Evolutionary conservation across 2,888 invertebrate species (phyloP).

Genomic region (Flabesymbios commensalis): DNA sequence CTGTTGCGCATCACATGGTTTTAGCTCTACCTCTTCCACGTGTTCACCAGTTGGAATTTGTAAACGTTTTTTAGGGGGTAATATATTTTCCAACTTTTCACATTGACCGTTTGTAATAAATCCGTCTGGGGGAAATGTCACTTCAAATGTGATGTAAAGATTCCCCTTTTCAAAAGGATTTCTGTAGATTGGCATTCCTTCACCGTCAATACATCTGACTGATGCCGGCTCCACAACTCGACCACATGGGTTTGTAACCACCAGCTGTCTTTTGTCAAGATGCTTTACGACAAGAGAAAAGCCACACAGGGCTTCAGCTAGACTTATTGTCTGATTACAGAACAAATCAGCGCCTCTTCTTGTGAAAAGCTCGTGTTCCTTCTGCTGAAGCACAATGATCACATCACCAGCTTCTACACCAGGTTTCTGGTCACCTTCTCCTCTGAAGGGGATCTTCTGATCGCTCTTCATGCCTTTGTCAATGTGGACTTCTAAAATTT

Average conservation of each 20-base stretch:
- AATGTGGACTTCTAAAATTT: constrained; percentile 83
- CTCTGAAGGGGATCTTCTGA: constrained; percentile 82
- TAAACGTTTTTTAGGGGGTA: constrained; percentile 75
- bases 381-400: constrained; percentile 81
- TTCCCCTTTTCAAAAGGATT: constrained; percentile 86
- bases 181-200: constrained; percentile 88
- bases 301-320: constrained; percentile 91
- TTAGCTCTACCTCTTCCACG: constrained; percentile 83
- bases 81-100: constrained; percentile 72
- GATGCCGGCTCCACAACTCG: constrained; percentile 78
- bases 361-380: constrained; percentile 78
- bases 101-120: constrained; percentile 72
- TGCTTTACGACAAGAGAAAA: constrained; percentile 83
- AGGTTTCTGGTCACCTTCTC: constrained; percentile 89
- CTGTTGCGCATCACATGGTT: constrained; percentile 72
- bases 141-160: constrained; percentile 82
- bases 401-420: constrained; percentile 87
- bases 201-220: constrained; percentile 76
- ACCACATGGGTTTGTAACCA: constrained; percentile 78
- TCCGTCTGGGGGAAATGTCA: constrained; percentile 76
- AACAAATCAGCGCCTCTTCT: constrained; percentile 72
- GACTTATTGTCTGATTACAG: constrained; percentile 75
- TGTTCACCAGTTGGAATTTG: constrained; percentile 76
- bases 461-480: constrained; percentile 88
- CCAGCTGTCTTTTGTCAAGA: constrained; percentile 82